Evolutionary conservation across 2,797 vertebrate genomes (phyloP).

Genomic region (Myotis pilosus): DNA sequence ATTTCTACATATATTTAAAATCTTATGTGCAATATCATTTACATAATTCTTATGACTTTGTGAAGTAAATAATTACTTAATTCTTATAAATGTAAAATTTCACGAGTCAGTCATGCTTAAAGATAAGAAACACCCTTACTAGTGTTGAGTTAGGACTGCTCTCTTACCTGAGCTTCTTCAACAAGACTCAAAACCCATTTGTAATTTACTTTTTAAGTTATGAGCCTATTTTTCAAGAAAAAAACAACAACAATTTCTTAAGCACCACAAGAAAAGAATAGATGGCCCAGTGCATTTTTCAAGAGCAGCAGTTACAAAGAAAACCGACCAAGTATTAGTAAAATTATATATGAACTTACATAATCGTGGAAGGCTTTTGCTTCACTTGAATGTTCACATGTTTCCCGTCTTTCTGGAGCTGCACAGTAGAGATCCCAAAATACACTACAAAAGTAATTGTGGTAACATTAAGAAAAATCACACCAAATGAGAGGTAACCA

Average conservation of each 20-base stretch:
- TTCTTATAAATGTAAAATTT: slow-evolving; percentile 24
- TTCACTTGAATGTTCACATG: slow-evolving; percentile 92
- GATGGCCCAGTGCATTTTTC: not conserved
- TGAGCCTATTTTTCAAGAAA: not conserved
- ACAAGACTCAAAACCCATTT: not conserved
- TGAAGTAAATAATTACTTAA: not conserved
- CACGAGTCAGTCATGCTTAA: not conserved
- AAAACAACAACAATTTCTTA: slow-evolving; percentile 6
- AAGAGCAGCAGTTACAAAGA: not conserved
- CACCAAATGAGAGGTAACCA: not conserved
- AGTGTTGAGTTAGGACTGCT: not conserved
- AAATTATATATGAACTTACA: slow-evolving; percentile 83
- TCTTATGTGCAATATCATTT: not conserved
- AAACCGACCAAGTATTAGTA: not conserved
- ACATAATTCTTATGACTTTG: not conserved
- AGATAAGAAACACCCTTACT: not conserved
- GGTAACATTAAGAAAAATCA: slow-evolving; percentile 54
- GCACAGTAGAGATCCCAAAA: slow-evolving; percentile 94
- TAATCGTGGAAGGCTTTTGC: slow-evolving; percentile 94
- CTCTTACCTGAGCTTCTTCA: not conserved
- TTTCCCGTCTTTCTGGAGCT: slow-evolving; percentile 91
- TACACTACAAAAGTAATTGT: slow-evolving; percentile 85
- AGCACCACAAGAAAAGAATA: slow-evolving; percentile 24
- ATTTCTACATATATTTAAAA: not conserved
- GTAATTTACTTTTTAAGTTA: slow-evolving; percentile 20